These are phyloP conservation scores for Galemys pyrenaicus DNA, from an alignment of 2,113 vertebrate species.

Conservation along the genomic window DNA sequence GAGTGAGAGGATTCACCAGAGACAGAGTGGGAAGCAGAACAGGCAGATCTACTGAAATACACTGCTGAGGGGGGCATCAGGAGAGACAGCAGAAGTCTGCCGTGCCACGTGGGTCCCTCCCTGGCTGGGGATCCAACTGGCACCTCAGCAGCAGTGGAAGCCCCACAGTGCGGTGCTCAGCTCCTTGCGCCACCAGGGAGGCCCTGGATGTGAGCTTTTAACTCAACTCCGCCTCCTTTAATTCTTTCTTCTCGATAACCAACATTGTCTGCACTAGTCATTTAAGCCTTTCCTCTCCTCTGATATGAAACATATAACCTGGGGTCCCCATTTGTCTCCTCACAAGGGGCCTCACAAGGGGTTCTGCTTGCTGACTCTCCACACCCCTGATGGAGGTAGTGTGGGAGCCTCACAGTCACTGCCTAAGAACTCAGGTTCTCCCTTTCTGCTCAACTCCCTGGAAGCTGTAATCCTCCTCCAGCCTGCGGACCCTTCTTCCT, in stretches of 20 bases:
- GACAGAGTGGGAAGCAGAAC: no score
- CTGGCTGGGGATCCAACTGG: no score
- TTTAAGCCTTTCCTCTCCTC: background rate
- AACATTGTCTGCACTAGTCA: background rate
- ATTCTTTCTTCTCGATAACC: background rate
- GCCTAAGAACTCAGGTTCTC: background rate
- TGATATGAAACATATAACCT: background rate
- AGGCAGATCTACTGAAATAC: no score
- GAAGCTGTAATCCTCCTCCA: background rate
- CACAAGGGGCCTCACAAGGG: no score
- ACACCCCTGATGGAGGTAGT: background rate
- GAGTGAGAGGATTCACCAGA: no score
- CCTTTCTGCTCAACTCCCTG: background rate
- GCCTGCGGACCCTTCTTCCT: background rate
- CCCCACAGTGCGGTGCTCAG: no score
- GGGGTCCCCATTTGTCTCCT: fast-evolving
- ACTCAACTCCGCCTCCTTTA: background rate
- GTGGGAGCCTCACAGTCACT: background rate
- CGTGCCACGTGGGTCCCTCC: no score
- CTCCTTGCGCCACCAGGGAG: no score
- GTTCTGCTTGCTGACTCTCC: background rate
- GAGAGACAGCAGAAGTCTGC: no score
- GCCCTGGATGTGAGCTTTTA: background rate
- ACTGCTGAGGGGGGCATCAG: no score
- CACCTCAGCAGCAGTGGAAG: no score